These are phyloP conservation scores for Hyperoodon ampullatus DNA, from an alignment of 2,113 vertebrate genomes.

Conservation along the genomic window DNA sequence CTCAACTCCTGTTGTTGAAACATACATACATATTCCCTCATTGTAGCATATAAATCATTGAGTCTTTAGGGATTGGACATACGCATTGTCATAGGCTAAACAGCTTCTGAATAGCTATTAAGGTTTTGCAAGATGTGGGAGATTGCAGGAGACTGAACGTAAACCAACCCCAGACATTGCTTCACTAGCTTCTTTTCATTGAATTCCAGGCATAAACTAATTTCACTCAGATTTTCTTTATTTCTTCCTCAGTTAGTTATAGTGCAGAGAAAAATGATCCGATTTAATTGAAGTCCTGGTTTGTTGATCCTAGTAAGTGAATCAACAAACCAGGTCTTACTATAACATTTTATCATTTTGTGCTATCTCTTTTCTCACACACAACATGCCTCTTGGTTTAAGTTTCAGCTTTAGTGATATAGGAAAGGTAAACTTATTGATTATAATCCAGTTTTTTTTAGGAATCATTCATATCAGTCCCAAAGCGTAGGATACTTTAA, in stretches of 20 bases:
- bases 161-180: not conserved
- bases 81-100: not conserved
- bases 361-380: not conserved
- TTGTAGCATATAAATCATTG: not conserved
- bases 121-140: not conserved
- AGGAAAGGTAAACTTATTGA: not conserved
- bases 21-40: not conserved
- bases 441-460: not conserved
- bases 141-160: not conserved
- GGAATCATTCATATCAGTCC: not conserved
- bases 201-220: not conserved
- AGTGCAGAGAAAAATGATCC: slow-evolving; percentile 17
- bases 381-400: not conserved
- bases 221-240: not conserved
- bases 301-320: slow-evolving; percentile 10
- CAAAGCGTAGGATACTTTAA: not conserved
- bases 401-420: not conserved
- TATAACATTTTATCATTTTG: not conserved
- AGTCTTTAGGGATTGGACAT: not conserved
- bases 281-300: slow-evolving; percentile 4
- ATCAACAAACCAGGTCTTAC: not conserved
- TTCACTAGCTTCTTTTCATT: not conserved
- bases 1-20: not conserved
- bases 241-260: slow-evolving; percentile 18
- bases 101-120: not conserved